Evolutionary conservation across 2,113 vertebrate genomes (phyloP), one percentile per base, ranked within the genome.

Genomic region (Ceratotherium simum): DNA sequence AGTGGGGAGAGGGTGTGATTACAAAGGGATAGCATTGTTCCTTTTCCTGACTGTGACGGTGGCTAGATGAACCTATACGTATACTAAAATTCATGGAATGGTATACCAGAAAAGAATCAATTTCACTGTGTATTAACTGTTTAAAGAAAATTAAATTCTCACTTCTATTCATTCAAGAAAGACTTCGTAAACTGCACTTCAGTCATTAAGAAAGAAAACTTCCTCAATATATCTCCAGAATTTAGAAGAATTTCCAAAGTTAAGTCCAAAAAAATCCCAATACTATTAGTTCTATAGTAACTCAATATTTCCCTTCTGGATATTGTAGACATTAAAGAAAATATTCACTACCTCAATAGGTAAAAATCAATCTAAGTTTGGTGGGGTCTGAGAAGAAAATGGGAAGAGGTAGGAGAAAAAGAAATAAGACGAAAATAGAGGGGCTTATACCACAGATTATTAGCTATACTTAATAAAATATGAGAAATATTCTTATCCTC

Each of bases 251-350:
- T 83, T 88, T 60, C 51, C 79, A 90, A 90, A 31, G 72, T 73
- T 94, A 76, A 90, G 13, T 72, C 21, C 18, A 87, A 87, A 86
- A 92, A 83, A 33, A 51, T 48, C 13, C 11, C 18, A 93, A 89
- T 25, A 75, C 8, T 81, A 33, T 83, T 83, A 80, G 27, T 85
- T 86, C 42, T 82, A 51, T 46, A 70, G 6, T 79, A 91, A 88
- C 72, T 51, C 64, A 95, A 3, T 46, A 86, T 23, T 93, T 94
- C 46, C 25, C n/a, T 93, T 36, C 48, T 84, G 18, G n/a, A 56
- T 88, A 93, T 27, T 95, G 42, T 70, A 82, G 27, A 86, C 64
- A 91, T 2, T 78, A 62, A 91, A 64, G 65, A 92, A 97, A 96
- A 93, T 14, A 92, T 75, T 81, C 29, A 76, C 16, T 69, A 81